Base-by-base conservation (phyloP, 2,113 vertebrate genomes). In the Sialia sialis region DNA sequence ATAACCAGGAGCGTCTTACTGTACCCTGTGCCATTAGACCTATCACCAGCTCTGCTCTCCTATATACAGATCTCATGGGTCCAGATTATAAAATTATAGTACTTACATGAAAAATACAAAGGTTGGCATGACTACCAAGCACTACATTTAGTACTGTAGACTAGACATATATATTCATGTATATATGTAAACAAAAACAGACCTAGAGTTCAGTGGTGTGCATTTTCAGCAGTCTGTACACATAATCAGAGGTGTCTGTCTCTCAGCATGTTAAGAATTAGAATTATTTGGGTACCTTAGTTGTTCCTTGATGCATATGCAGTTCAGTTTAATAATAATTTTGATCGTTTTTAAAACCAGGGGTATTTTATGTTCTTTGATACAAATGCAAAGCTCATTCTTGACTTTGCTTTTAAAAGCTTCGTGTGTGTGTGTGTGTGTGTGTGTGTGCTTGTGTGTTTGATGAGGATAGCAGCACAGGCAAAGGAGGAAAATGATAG, bases 401-500 rank as follows among this genome's bases (percentile, higher is more conserved):
- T 84, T 76, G 69, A 32, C 32, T 82, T 89, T 54, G 25, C 58
- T 81, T 87, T 90, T 80, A 54, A 88, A 94, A 90, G 41, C n/a
- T 52, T 43, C 22, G 16, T 49, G 48, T 51, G 49, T 62, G 36
- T 60, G 39, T 43, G 29, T 19, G 3, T 30, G 18, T 32, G 10
- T 19, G 15, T 43, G 5, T 18, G 27, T 14, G 18, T 23, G 22
- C 21, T 9, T 55, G 11, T 39, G 14, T 60, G 64, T 89, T 72
- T 93, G 92, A 95, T 2, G 34, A 91, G 93, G 54, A 82, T 46
- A 91, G 46, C 95, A 93, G 93, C 74, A 85, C 11, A 87, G 70
- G 62, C 70, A 89, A 51, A 83, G 87, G 70, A 76, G 83, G 87
- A 93, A 96, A 96, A 95, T 76, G 54, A 93, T 73, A 90, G 75